Evolutionary conservation across 2,113 vertebrate species (phyloP).

Genomic region (Callorhinus ursinus): DNA sequence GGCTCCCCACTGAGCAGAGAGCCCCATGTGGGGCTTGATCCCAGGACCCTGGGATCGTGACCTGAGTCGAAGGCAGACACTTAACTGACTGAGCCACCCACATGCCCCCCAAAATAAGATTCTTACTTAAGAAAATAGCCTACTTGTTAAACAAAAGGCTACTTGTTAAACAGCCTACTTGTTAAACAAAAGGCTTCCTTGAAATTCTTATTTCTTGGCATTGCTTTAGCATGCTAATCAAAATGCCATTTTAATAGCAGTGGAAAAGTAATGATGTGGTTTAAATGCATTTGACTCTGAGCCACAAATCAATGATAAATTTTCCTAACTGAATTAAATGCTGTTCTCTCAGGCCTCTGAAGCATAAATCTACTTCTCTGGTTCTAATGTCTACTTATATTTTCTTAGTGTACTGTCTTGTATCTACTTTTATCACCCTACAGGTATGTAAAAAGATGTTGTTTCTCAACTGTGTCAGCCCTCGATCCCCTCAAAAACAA

Average conservation of each 20-base stretch:
- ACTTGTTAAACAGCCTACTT: background rate
- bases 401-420: background rate
- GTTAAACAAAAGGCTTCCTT: background rate
- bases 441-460: background rate
- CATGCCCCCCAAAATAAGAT: background rate
- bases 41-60: background rate
- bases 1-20: background rate
- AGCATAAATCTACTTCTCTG: slow-evolving; percentile 10
- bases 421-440: background rate
- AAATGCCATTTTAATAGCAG: background rate
- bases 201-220: background rate
- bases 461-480: background rate
- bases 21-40: background rate
- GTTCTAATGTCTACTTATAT: background rate
- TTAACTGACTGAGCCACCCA: background rate
- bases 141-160: background rate
- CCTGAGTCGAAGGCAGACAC: background rate
- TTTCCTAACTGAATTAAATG: slow-evolving; percentile 25
- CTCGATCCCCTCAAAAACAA: background rate
- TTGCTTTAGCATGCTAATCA: background rate
- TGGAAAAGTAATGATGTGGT: background rate
- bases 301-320: background rate
- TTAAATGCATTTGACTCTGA: background rate
- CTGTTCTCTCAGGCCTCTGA: background rate
- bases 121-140: background rate